Conservation (phyloP, 2,888 invertebrate genomes). For the Synergus itoensis region DNA sequence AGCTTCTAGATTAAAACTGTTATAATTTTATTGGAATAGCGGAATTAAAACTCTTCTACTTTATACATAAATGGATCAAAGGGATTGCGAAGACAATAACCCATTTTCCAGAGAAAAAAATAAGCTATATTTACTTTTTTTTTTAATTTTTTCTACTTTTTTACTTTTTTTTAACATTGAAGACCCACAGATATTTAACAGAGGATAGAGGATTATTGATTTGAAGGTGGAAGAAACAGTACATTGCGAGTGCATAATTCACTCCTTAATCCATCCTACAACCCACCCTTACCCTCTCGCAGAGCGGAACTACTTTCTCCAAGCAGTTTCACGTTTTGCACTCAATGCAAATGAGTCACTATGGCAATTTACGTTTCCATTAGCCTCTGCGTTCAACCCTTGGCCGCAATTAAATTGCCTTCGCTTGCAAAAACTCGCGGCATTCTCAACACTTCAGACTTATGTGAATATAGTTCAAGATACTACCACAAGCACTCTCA, state of each 20-base stretch:
- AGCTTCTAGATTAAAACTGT: conserved; percentile 27
- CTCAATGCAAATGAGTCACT: conserved; percentile 67
- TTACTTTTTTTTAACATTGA: no score
- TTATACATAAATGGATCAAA: conserved; percentile 6
- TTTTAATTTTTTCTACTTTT: no score
- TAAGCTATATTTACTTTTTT: neutral
- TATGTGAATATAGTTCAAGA: neutral
- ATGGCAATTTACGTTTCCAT: conserved; percentile 71
- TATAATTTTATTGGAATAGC: conserved; percentile 22
- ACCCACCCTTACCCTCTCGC: neutral
- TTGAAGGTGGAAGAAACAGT: neutral
- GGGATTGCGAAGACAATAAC: neutral
- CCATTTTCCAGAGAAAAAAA: neutral
- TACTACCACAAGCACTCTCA: neutral
- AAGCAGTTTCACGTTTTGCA: conserved; percentile 57
- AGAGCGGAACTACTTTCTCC: conserved; percentile 49
- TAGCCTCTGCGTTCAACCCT: conserved; percentile 56
- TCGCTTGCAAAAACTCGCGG: conserved; percentile 30
- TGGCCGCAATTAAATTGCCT: conserved; percentile 40
- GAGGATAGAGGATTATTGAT: conserved; percentile 18
- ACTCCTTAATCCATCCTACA: conserved; percentile 18
- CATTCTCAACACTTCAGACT: conserved; percentile 24
- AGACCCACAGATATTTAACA: neutral
- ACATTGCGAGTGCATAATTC: conserved; percentile 27
- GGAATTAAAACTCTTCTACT: conserved; percentile 29